Evolutionary conservation across 2,888 invertebrate genomes (phyloP).

Genomic region (Lysandra coridon): DNA sequence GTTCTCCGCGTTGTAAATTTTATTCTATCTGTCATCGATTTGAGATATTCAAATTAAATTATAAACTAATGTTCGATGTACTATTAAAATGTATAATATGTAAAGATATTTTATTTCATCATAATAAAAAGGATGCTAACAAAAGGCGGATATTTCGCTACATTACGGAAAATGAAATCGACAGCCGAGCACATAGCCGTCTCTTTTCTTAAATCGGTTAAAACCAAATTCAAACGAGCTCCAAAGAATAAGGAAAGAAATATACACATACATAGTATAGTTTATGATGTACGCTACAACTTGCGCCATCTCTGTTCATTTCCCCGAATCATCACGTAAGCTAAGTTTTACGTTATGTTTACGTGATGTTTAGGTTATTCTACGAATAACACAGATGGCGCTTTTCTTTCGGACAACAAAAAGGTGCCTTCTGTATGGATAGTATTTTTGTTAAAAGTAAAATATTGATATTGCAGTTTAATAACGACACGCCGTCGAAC

Average conservation of each 20-base stretch:
- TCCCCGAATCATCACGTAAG: background rate
- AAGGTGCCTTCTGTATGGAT: background rate
- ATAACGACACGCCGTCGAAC: too few species aligned
- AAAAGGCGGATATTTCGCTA: background rate
- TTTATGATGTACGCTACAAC: background rate
- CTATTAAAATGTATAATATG: constrained; percentile 52
- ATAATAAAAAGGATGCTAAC: background rate
- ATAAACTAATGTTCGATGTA: constrained; percentile 69
- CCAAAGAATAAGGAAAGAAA: background rate
- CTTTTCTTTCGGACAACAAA: background rate
- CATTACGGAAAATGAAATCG: background rate
- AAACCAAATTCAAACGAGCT: background rate
- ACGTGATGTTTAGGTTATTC: background rate
- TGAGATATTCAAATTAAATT: constrained; percentile 60
- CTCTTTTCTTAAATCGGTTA: background rate
- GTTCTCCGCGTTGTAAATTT: constrained; percentile 64
- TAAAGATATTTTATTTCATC: constrained; percentile 19
- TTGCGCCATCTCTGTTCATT: background rate
- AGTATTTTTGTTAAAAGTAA: background rate
- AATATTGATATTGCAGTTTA: too few species aligned
- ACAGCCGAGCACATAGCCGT: too few species aligned
- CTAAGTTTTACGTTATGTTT: background rate
- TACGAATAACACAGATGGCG: background rate
- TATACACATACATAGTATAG: too few species aligned
- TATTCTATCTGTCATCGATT: constrained; percentile 58